Percentiles rank a stretch among this genome's conserved stretches.
These are phyloP conservation scores for Triplophysa dalaica DNA, from an alignment of 2,113 vertebrate genomes.

Conservation along the genomic window DNA sequence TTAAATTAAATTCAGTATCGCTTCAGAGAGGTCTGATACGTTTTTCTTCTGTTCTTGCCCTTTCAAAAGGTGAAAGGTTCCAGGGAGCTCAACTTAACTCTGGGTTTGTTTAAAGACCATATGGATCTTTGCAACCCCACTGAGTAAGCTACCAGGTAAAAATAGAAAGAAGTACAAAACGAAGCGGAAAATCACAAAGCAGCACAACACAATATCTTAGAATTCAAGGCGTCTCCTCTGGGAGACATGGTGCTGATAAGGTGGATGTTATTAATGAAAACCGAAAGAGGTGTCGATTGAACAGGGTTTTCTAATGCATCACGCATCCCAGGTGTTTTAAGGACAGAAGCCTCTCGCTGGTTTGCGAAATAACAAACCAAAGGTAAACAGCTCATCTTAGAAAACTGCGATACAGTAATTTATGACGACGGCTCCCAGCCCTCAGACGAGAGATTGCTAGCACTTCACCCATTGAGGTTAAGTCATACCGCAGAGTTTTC, in stretches of 20 bases:
- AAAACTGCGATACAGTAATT: constrained; percentile 31
- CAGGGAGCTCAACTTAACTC: constrained; percentile 26
- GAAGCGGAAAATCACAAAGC: constrained; percentile 42
- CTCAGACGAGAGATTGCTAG: constrained; percentile 36
- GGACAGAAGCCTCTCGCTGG: neutral
- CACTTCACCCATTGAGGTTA: constrained; percentile 32
- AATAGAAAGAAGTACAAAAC: constrained; percentile 42
- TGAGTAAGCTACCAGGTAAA: constrained; percentile 32
- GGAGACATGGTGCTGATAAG: constrained; percentile 25
- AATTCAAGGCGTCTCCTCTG: constrained; percentile 4
- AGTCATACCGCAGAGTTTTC: constrained; percentile 18
- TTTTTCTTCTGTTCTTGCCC: constrained; percentile 26
- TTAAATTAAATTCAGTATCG: neutral
- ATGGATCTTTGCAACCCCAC: constrained; percentile 41
- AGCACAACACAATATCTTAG: constrained; percentile 18
- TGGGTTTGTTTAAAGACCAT: constrained; percentile 54
- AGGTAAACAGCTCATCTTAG: constrained; percentile 33
- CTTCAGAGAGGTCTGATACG: constrained; percentile 23
- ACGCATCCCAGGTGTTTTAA: constrained; percentile 11
- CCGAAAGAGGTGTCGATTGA: constrained; percentile 21
- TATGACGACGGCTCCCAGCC: constrained; percentile 27
- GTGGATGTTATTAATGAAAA: constrained; percentile 1
- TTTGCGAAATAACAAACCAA: constrained; percentile 17
- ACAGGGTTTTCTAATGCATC: neutral
- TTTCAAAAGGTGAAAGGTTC: constrained; percentile 28